Evolutionary conservation across 2,113 vertebrate species (phyloP).

Genomic region (Callipepla squamata): DNA sequence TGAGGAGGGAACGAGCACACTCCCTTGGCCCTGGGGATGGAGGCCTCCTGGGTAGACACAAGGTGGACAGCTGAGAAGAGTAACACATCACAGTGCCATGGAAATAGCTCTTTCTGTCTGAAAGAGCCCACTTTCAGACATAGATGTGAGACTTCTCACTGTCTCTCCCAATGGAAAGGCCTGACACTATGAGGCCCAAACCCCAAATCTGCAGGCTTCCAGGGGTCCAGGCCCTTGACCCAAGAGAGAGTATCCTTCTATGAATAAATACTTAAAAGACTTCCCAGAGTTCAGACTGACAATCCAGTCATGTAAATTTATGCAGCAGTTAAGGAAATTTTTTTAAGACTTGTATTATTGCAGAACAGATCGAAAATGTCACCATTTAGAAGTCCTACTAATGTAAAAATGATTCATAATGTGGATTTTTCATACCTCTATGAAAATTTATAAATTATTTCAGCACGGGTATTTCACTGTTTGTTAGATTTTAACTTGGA

Average conservation of each 20-base stretch:
- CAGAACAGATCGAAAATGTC: background rate
- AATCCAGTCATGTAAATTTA: background rate
- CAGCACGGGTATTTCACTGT: background rate
- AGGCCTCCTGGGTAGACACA: background rate
- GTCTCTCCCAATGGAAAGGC: background rate
- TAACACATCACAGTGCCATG: accelerated
- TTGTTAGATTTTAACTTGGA: background rate
- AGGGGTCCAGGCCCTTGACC: background rate
- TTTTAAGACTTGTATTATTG: background rate
- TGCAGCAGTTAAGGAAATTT: background rate
- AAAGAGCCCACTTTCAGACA: background rate
- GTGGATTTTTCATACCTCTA: background rate
- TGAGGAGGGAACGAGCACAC: background rate
- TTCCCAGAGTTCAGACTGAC: background rate
- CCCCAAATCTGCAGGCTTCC: background rate
- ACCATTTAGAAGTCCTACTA: background rate
- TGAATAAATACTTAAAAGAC: background rate
- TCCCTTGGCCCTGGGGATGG: background rate
- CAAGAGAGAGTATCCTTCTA: background rate
- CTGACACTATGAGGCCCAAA: background rate
- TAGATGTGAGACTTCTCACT: background rate
- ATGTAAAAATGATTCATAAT: background rate
- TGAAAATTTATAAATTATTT: background rate
- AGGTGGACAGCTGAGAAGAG: background rate
- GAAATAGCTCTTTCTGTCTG: background rate